Evolutionary conservation across 2,113 vertebrate species (phyloP).

Genomic region (Apodemus speciosus): DNA sequence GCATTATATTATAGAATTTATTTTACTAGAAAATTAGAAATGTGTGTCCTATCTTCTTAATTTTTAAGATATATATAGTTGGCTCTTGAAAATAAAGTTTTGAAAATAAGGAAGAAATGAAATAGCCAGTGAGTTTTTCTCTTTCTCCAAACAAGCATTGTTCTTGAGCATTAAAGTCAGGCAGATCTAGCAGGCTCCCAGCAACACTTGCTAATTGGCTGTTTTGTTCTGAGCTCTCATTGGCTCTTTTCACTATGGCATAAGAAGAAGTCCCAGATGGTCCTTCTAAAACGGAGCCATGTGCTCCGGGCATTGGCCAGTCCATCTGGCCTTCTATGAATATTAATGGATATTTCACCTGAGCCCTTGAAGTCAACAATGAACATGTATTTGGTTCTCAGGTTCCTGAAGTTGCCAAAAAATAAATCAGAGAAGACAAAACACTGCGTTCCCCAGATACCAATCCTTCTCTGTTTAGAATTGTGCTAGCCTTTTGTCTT

Average conservation of each 20-base stretch:
- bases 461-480: neutral
- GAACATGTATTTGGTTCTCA: constrained; percentile 64
- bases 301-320: constrained; percentile 51
- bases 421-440: constrained; percentile 61
- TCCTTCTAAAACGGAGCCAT: constrained; percentile 63
- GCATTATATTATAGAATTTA: neutral
- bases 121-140: neutral
- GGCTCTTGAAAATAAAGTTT: neutral
- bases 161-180: neutral
- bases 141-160: neutral
- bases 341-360: constrained; percentile 76
- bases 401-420: constrained; percentile 58
- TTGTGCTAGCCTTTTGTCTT: neutral
- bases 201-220: neutral
- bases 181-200: neutral
- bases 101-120: neutral
- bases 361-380: constrained; percentile 62
- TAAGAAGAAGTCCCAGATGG: constrained; percentile 48
- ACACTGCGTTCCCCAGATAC: neutral
- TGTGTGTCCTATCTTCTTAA: neutral
- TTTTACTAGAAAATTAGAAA: neutral
- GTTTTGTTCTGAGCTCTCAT: constrained; percentile 32
- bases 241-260: constrained; percentile 25
- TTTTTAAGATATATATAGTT: neutral
- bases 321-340: constrained; percentile 76